These are phyloP conservation scores for Eupithecia subfuscata DNA, from an alignment of 2,888 invertebrate genomes.

Conservation along the genomic window DNA sequence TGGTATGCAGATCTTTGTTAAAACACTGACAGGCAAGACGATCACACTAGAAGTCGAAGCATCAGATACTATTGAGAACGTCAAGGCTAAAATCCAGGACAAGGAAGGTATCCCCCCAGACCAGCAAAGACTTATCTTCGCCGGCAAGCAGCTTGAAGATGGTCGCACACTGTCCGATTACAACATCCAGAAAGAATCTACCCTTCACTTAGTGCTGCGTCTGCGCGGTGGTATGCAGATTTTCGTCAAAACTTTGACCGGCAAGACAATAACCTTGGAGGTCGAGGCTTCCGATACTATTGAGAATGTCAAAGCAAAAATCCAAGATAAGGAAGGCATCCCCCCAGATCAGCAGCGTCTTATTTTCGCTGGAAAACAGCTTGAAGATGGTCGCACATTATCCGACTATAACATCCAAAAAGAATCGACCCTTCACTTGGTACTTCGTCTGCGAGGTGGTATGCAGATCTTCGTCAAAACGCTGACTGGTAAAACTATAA, in stretches of 20 bases:
- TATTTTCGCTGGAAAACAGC: constrained; percentile 43
- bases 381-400: constrained; percentile 42
- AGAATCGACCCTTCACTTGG: constrained; percentile 40
- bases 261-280: constrained; percentile 40
- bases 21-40: constrained; percentile 38
- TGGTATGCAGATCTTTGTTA: constrained; percentile 41
- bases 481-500: constrained; percentile 38
- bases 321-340: constrained; percentile 44
- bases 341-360: constrained; percentile 44
- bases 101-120: constrained; percentile 42
- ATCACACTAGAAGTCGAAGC: constrained; percentile 39
- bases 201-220: constrained; percentile 41
- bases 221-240: constrained; percentile 46
- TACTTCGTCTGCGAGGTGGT: constrained; percentile 40
- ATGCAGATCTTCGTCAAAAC: constrained; percentile 42
- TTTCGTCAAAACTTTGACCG: constrained; percentile 41
- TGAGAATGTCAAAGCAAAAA: constrained; percentile 43
- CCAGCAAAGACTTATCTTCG: constrained; percentile 40
- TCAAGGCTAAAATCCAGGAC: constrained; percentile 40
- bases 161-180: constrained; percentile 40
- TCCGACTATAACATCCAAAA: constrained; percentile 44
- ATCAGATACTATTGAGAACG: constrained; percentile 38
- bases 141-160: constrained; percentile 42
- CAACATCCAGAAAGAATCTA: constrained; percentile 44
- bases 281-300: constrained; percentile 43